Base-by-base conservation (phyloP, 2,888 invertebrate species). In the Monochamus alternatus region DNA sequence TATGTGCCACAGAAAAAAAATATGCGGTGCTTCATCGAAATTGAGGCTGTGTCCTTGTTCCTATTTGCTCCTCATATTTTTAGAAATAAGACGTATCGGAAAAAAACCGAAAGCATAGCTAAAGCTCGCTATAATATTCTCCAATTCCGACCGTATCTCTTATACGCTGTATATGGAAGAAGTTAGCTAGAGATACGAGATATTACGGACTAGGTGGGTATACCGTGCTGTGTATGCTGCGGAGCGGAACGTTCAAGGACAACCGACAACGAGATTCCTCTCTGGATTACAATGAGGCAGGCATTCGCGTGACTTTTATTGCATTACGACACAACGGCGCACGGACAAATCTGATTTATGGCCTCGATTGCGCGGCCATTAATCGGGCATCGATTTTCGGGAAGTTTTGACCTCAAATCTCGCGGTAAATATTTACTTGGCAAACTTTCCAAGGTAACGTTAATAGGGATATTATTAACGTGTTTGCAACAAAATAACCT, bases 401-500 rank as follows among this genome's bases (percentile, higher is more conserved):
- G 62, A 51, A 62, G 47, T 60, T 62, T 70, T 70, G 70, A 70
- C 70, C 70, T 70, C 62, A 60, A 44, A 69, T 64, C n/a, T 47
- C n/a, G 12, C 38, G 55, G 70, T 70, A 70, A 70, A 70, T 70
- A 70, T 70, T 70, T 70, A 70, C 69, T 31, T 59, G 44, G 69
- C 69, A 60, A 62, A 62, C 44, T 60, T 51, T 14, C 47, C 69
- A 70, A 70, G 69, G 69, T 70, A 31, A 65, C 30, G 12, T 31
- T 51, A 52, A 65, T 65, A 52, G 10, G 8, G 14, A 47, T 47
- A 47, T 47, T 47, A 47, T 47, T 47, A 47, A 47, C 47, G 47
- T 47, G 9, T 47, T 47, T 47, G 12, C 12, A 47, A 9, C 12
- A 47, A 47, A 47, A 47, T 47, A 47, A 47, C 47, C 47, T 47